Percentiles rank a stretch among this genome's conserved stretches.
phyloP scores from a whole-genome alignment of 2,888 invertebrate genomes.

The Plebejus argus region DNA sequence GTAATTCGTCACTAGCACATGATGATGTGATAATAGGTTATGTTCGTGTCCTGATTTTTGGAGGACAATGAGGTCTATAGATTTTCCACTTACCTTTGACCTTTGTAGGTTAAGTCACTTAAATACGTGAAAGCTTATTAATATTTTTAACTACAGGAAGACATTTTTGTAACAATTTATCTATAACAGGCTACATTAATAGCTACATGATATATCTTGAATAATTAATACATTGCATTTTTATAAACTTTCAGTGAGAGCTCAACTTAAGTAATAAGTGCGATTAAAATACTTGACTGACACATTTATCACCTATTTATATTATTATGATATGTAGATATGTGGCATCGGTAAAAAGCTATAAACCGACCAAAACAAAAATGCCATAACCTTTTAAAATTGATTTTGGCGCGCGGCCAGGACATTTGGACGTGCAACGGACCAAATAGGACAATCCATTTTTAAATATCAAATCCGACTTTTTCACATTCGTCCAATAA shows the following conservation, averaged over 20 bases:
- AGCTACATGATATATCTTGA: too few relatives aligned
- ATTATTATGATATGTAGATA: background rate
- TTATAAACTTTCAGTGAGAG: too few relatives aligned
- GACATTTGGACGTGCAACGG: slow-evolving; percentile 1
- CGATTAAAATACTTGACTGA: too few relatives aligned
- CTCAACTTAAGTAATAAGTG: too few relatives aligned
- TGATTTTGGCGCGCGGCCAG: slow-evolving; percentile 16
- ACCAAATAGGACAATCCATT: slow-evolving; percentile 21
- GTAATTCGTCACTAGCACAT: slow-evolving; percentile 5
- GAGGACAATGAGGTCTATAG: slow-evolving; percentile 5
- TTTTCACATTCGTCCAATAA: background rate
- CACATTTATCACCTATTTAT: too few relatives aligned
- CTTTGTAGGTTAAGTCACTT: background rate
- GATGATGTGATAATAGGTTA: slow-evolving; percentile 23
- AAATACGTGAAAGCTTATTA: background rate
- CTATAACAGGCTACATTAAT: background rate
- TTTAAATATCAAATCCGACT: slow-evolving; percentile 7
- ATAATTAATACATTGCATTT: too few relatives aligned
- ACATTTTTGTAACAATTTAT: too few relatives aligned
- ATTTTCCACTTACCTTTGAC: background rate
- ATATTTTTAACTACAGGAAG: too few relatives aligned
- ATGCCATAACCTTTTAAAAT: slow-evolving; percentile 25
- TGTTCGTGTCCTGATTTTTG: slow-evolving; percentile 7
- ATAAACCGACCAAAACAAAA: slow-evolving; percentile 16
- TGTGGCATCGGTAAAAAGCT: slow-evolving; percentile 18